Conservation (phyloP, 2,888 invertebrate genomes). For the Ectropis crepuscularia region DNA sequence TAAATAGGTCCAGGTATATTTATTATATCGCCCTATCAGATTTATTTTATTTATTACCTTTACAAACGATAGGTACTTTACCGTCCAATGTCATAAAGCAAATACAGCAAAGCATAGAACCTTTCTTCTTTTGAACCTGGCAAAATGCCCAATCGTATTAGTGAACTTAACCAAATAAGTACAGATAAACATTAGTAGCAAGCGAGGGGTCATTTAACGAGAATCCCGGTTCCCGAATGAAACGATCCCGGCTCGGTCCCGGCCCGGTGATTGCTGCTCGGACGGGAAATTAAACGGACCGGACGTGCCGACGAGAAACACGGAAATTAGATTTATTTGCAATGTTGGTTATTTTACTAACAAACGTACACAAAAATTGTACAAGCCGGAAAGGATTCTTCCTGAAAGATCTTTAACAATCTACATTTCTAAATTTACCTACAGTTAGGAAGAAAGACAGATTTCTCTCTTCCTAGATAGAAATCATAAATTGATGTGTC, state of each 20-base stretch:
- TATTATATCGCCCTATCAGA: no score
- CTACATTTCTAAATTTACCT: no score
- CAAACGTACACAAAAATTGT: background rate
- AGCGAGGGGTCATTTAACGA: conserved; percentile 22
- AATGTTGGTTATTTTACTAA: conserved; percentile 5
- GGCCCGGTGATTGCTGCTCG: conserved; percentile 22
- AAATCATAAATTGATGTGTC: no score
- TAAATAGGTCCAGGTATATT: no score
- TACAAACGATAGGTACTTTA: no score
- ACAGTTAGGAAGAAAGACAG: no score
- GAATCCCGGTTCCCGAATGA: conserved; percentile 22
- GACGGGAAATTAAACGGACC: conserved; percentile 41
- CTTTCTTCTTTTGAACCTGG: no score
- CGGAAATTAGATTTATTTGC: conserved; percentile 31
- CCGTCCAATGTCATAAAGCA: no score
- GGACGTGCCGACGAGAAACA: conserved; percentile 30
- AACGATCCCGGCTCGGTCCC: conserved; percentile 12
- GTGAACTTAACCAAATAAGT: conserved; percentile 16
- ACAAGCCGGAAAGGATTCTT: background rate
- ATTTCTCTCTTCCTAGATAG: no score
- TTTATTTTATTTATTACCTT: no score
- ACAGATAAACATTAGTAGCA: conserved; percentile 24
- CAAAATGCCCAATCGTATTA: background rate
- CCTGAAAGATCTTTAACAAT: background rate
- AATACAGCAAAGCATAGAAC: no score